A percentile compares a stretch with the other conserved stretches of the same genome.
phyloP scores from a whole-genome alignment of 2,113 vertebrate genomes.

The Cebus imitator region DNA sequence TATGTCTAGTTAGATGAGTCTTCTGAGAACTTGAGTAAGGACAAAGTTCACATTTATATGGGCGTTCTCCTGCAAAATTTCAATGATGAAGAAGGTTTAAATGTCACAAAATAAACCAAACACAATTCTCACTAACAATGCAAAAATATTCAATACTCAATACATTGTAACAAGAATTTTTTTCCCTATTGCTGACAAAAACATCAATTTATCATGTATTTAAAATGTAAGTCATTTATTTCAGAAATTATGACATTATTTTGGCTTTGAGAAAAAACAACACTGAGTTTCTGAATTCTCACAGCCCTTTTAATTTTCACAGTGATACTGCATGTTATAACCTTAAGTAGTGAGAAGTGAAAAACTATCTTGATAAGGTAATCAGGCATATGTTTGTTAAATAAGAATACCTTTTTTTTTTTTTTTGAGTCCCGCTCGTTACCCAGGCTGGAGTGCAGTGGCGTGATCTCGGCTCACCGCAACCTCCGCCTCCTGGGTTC shows the following conservation, averaged over 20 bases:
- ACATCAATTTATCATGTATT: neutral
- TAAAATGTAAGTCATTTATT: neutral
- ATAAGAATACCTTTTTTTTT: neutral
- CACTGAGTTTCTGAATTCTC: neutral
- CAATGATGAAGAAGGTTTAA: neutral
- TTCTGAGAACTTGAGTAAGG: slow-evolving; percentile 99
- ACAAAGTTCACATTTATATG: slow-evolving; percentile 95
- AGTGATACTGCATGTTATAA: neutral
- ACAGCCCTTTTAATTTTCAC: neutral
- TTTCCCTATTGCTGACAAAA: neutral
- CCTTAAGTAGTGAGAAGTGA: slow-evolving; percentile 15
- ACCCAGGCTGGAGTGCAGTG: no score
- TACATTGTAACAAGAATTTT: neutral
- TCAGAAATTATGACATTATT: neutral
- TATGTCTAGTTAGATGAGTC: slow-evolving; percentile 97
- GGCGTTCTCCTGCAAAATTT: slow-evolving; percentile 92
- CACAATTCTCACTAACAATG: neutral
- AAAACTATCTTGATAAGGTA: neutral
- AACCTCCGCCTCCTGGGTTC: no score
- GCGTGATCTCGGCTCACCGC: no score
- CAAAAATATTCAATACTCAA: neutral
- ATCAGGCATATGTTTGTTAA: neutral
- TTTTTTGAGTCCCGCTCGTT: no score
- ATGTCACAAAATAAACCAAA: slow-evolving; percentile 18
- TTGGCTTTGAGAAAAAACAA: neutral